phyloP scores from a whole-genome alignment of 1,140 invertebrate species.

The Drosophila nigrodunni region DNA sequence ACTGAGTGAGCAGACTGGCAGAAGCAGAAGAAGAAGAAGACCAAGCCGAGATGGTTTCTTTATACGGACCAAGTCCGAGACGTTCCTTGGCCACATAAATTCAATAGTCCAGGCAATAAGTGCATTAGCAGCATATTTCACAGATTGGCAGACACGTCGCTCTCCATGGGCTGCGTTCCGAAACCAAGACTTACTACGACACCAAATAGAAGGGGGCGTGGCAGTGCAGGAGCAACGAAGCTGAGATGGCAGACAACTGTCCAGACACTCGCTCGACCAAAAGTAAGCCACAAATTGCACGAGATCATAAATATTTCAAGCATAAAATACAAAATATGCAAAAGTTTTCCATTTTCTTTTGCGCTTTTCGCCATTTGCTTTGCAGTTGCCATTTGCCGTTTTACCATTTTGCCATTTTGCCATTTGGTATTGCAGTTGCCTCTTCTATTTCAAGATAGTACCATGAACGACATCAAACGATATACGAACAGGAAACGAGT shows the following conservation, averaged over 20 bases:
- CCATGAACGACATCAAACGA: slow-evolving; percentile 60
- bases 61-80: slow-evolving; percentile 42
- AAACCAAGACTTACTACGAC: slow-evolving; percentile 15
- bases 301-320: slow-evolving; percentile 83
- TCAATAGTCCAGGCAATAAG: slow-evolving; percentile 80
- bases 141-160: slow-evolving; percentile 81
- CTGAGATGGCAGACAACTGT: slow-evolving; percentile 15
- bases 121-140: slow-evolving; percentile 83
- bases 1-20: neutral
- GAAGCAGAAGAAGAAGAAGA: neutral
- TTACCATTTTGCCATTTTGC: slow-evolving; percentile 8
- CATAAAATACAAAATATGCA: slow-evolving; percentile 83
- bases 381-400: slow-evolving; percentile 49
- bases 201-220: neutral
- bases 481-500: slow-evolving; percentile 49
- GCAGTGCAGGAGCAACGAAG: slow-evolving; percentile 1
- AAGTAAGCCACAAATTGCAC: slow-evolving; percentile 83
- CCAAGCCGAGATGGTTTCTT: neutral
- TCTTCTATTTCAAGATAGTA: slow-evolving; percentile 51
- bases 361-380: slow-evolving; percentile 34
- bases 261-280: slow-evolving; percentile 67
- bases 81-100: slow-evolving; percentile 74
- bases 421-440: slow-evolving; percentile 27
- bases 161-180: slow-evolving; percentile 56
- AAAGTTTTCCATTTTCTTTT: slow-evolving; percentile 74